phyloP scores from a whole-genome alignment of 2,113 vertebrate species.

The Bufo bufo region DNA sequence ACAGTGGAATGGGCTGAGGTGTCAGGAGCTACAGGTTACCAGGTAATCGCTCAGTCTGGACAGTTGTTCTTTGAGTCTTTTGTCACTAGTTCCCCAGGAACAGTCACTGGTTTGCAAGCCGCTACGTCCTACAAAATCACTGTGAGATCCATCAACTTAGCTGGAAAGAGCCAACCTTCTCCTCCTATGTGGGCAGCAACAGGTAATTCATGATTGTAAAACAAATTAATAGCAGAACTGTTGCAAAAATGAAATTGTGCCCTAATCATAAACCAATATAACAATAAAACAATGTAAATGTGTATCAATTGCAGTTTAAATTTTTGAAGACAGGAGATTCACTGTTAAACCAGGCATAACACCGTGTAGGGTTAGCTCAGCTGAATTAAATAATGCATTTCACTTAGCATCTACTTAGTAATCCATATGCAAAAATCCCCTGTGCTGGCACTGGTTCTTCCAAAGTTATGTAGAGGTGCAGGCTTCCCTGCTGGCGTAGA shows the following conservation, averaged over 20 bases:
- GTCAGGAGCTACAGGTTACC: constrained; percentile 80
- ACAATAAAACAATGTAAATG: not conserved
- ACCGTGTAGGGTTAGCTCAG: too few relatives aligned
- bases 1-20: constrained; percentile 84
- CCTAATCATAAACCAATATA: not conserved
- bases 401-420: too few relatives aligned
- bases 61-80: constrained; percentile 76
- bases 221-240: not conserved
- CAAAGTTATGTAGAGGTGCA: too few relatives aligned
- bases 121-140: constrained; percentile 82
- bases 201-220: constrained; percentile 70
- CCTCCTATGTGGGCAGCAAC: constrained; percentile 75
- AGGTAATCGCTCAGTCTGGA: constrained; percentile 76
- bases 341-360: too few relatives aligned
- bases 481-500: too few relatives aligned
- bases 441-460: too few relatives aligned
- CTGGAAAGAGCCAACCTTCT: constrained; percentile 85
- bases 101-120: constrained; percentile 76
- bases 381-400: too few relatives aligned
- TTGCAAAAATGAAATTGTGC: too few relatives aligned
- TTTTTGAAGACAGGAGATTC: too few relatives aligned
- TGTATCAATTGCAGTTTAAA: too few relatives aligned
- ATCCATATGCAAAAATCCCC: too few relatives aligned
- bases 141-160: constrained; percentile 81
- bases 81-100: constrained; percentile 79